Conservation (phyloP, 2,113 vertebrate genomes). For the Hemiprocne comata region DNA sequence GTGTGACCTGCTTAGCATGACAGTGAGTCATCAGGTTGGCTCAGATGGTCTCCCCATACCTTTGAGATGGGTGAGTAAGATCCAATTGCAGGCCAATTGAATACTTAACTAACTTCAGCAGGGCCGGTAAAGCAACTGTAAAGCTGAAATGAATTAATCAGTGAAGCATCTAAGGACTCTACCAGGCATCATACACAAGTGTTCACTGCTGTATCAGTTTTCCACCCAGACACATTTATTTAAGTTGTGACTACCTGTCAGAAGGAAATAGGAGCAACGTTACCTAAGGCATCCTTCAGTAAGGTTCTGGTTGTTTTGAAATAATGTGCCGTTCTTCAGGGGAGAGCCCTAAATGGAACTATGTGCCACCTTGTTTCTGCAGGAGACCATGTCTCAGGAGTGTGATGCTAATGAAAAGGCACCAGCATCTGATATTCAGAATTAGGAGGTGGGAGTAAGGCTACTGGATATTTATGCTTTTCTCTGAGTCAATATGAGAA, state of each 20-base stretch:
- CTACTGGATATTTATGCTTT: background rate
- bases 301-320: background rate
- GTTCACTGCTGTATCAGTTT: slow-evolving; percentile 34
- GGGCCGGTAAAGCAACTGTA: slow-evolving; percentile 9
- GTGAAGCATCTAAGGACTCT: slow-evolving; percentile 35
- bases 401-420: background rate
- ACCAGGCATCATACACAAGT: background rate
- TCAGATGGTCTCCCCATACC: slow-evolving; percentile 12
- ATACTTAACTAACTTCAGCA: slow-evolving; percentile 19
- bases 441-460: background rate
- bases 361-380: background rate
- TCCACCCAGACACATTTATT: slow-evolving; percentile 19
- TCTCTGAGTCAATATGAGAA: background rate
- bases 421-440: background rate
- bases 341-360: background rate
- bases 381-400: background rate
- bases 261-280: background rate
- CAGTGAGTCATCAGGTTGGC: slow-evolving; percentile 58
- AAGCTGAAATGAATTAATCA: slow-evolving; percentile 60
- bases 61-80: slow-evolving; percentile 29
- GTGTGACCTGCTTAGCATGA: slow-evolving; percentile 66
- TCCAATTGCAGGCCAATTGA: slow-evolving; percentile 51
- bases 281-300: background rate
- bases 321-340: background rate
- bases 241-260: slow-evolving; percentile 27